Evolutionary conservation across 1,140 invertebrate genomes (phyloP).

Genomic region (Eumeta japonica): DNA sequence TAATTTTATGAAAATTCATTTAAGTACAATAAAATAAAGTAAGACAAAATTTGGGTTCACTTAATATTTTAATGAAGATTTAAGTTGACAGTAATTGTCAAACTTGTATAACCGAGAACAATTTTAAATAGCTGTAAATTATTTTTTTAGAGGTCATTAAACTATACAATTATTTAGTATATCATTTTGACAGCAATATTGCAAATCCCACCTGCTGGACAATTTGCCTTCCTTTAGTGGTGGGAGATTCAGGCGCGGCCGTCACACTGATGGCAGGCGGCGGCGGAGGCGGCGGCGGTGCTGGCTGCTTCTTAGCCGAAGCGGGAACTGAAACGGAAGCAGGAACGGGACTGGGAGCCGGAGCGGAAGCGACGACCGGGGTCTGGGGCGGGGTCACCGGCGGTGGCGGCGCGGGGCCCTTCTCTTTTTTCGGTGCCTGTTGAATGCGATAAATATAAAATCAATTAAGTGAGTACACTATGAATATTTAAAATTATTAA

Average conservation of each 20-base stretch:
- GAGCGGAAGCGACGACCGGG: conserved; percentile 29
- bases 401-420: conserved; percentile 69
- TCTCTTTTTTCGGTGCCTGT: conserved; percentile 65
- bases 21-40: no score
- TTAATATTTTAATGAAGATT: no score
- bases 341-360: conserved; percentile 8
- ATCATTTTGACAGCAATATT: not conserved
- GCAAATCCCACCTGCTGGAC: conserved; percentile 28
- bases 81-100: no score
- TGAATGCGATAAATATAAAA: not conserved
- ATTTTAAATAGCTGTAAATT: no score
- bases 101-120: no score
- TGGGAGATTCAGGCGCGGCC: not conserved
- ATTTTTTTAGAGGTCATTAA: no score
- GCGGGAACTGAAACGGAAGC: conserved; percentile 12
- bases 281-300: conserved; percentile 49
- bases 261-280: conserved; percentile 3
- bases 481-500: not conserved
- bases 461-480: not conserved
- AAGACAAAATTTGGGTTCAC: no score
- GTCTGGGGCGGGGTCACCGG: conserved; percentile 48
- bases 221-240: conserved; percentile 23
- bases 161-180: not conserved
- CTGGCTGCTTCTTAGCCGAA: conserved; percentile 38
- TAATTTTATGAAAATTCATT: no score